Evolutionary conservation across 2,113 vertebrate species (phyloP).

Genomic region (Vulpes vulpes): DNA sequence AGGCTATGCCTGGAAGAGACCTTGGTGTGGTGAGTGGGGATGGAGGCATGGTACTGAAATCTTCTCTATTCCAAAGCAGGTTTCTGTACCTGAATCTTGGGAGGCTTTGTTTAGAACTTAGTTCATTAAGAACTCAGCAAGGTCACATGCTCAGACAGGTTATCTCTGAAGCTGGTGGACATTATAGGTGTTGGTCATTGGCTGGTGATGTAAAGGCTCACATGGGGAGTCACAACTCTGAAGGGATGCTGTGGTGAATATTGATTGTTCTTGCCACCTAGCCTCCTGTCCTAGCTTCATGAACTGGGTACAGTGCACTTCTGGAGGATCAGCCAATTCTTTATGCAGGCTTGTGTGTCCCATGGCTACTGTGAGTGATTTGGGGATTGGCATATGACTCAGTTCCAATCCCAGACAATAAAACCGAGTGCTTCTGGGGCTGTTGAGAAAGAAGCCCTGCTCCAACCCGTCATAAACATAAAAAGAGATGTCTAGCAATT

Average conservation of each 20-base stretch:
- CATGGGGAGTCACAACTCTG: background rate
- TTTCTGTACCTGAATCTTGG: background rate
- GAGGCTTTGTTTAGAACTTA: background rate
- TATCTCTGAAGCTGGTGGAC: background rate
- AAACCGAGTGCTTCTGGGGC: background rate
- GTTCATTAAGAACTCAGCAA: background rate
- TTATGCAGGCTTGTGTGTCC: background rate
- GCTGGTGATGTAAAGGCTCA: background rate
- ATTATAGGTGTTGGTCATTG: background rate
- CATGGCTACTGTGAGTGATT: background rate
- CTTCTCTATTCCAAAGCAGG: background rate
- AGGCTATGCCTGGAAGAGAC: background rate
- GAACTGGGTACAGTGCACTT: background rate
- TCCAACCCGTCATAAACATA: background rate
- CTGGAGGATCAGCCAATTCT: background rate
- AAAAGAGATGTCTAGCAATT: background rate
- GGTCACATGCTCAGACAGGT: background rate
- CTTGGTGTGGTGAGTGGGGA: background rate
- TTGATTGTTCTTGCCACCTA: background rate
- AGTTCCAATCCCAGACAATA: background rate
- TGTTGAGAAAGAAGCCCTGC: background rate
- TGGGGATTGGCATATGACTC: background rate
- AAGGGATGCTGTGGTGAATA: background rate
- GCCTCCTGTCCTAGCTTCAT: background rate
- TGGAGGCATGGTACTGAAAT: background rate